A percentile compares a stretch with the other conserved stretches of the same genome.
Evolutionary conservation across 1,140 invertebrate genomes (phyloP).

Genomic region (Trachymyrmex cornetzi): DNA sequence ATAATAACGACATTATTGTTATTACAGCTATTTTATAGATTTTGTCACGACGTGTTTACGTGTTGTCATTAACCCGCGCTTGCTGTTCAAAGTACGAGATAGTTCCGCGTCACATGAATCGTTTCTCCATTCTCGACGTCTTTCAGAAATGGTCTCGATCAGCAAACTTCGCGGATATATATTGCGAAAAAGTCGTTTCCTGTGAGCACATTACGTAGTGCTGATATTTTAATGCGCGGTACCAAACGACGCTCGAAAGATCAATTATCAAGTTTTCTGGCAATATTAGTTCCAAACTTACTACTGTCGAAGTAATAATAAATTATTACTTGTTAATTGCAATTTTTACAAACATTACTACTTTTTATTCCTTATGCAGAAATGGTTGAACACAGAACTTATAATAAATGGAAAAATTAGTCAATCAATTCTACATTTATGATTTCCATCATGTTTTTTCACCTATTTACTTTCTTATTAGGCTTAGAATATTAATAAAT

Average conservation of each 20-base stretch:
- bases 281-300: not conserved
- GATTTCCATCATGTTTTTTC: not conserved
- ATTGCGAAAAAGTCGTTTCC: conserved; percentile 33
- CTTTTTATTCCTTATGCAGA: not conserved
- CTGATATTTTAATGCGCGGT: not conserved
- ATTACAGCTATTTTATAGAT: conserved; percentile 72
- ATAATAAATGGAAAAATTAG: not conserved
- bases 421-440: not conserved
- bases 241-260: not conserved
- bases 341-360: not conserved
- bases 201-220: not conserved
- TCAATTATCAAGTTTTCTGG: not conserved
- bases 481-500: not conserved
- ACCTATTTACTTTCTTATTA: not conserved
- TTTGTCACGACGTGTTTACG: conserved; percentile 65
- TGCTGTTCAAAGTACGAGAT: not conserved
- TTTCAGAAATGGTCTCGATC: not conserved
- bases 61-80: conserved; percentile 57
- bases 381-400: not conserved
- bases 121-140: not conserved
- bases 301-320: not conserved
- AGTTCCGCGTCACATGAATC: not conserved
- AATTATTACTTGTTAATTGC: not conserved
- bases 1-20: conserved; percentile 69
- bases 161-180: not conserved